These are phyloP conservation scores for fruit fly (Drosophila melanogaster) DNA, from an alignment of 1,140 invertebrate species.

Conservation along the genomic window DNA sequence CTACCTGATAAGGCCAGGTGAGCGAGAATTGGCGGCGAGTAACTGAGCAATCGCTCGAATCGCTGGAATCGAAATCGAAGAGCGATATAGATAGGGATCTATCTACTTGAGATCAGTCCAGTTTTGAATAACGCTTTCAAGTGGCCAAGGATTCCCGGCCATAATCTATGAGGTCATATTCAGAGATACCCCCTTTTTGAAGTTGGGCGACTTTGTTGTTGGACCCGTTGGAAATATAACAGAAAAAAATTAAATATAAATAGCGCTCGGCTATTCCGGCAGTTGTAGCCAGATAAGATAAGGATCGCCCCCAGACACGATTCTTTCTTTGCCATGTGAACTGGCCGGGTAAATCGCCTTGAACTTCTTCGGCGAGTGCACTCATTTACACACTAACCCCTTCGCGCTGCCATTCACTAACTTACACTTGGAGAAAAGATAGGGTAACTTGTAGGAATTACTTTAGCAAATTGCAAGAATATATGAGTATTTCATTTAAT, in stretches of 20 bases:
- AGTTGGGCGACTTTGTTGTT: no score
- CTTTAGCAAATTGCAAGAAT: no score
- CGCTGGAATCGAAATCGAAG: neutral
- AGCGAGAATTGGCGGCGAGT: conserved; percentile 6
- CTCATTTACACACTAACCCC: conserved; percentile 29
- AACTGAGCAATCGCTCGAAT: neutral
- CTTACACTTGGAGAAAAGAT: neutral
- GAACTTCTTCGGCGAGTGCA: conserved; percentile 26
- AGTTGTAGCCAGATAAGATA: conserved; percentile 48
- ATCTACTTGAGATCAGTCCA: conserved; percentile 6
- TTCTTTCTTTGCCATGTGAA: conserved; percentile 24
- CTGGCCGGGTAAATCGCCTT: conserved; percentile 25
- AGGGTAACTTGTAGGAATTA: no score
- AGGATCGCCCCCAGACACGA: conserved; percentile 26
- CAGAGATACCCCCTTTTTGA: neutral
- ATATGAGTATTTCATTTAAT: no score
- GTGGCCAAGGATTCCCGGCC: conserved; percentile 16
- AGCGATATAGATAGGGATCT: conserved; percentile 11
- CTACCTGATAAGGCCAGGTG: conserved; percentile 56
- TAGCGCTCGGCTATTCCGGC: conserved; percentile 47
- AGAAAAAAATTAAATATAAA: conserved; percentile 34
- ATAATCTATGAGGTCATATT: conserved; percentile 26
- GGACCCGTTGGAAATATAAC: conserved; percentile 5
- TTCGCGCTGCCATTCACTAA: neutral
- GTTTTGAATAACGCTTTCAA: neutral